Percentiles rank a stretch among this genome's conserved stretches.
Evolutionary conservation across 1,140 invertebrate species (phyloP).

Genomic region (Musca vetustissima): DNA sequence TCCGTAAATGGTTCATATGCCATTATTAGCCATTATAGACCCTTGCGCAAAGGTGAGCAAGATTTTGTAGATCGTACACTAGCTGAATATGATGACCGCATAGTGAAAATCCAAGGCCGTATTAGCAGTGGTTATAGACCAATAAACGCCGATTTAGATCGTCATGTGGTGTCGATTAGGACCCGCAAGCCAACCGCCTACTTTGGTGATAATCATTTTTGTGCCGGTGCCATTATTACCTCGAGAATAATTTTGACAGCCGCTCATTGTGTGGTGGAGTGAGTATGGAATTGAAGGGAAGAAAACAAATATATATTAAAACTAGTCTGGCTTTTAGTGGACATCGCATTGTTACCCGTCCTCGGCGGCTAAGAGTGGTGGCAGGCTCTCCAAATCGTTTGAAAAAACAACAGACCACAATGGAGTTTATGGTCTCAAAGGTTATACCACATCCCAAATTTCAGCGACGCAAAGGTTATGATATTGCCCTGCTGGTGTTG

Average conservation of each 20-base stretch:
- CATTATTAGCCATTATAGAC: too few relatives aligned
- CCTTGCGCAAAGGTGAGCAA: too few relatives aligned
- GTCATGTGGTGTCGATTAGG: conserved; percentile 32
- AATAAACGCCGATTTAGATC: not conserved
- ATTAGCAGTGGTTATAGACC: too few relatives aligned
- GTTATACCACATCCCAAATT: conserved; percentile 22
- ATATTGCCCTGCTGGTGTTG: conserved; percentile 25
- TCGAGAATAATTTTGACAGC: conserved; percentile 29
- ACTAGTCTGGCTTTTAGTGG: not conserved
- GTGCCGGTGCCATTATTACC: conserved; percentile 30
- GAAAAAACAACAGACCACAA: not conserved
- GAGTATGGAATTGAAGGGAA: not conserved
- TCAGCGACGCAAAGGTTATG: not conserved
- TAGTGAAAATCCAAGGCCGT: too few relatives aligned
- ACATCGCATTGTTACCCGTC: not conserved
- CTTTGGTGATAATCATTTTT: conserved; percentile 37
- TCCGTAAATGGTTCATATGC: too few relatives aligned
- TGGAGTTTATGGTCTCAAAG: conserved; percentile 12
- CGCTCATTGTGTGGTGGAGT: conserved; percentile 28
- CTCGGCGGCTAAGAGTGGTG: conserved; percentile 22
- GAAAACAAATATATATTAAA: not conserved
- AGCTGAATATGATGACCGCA: too few relatives aligned
- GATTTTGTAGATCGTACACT: too few relatives aligned
- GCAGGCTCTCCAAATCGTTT: conserved; percentile 19
- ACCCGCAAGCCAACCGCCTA: not conserved